Conservation (phyloP, 2,113 vertebrate species). For the Castor canadensis region DNA sequence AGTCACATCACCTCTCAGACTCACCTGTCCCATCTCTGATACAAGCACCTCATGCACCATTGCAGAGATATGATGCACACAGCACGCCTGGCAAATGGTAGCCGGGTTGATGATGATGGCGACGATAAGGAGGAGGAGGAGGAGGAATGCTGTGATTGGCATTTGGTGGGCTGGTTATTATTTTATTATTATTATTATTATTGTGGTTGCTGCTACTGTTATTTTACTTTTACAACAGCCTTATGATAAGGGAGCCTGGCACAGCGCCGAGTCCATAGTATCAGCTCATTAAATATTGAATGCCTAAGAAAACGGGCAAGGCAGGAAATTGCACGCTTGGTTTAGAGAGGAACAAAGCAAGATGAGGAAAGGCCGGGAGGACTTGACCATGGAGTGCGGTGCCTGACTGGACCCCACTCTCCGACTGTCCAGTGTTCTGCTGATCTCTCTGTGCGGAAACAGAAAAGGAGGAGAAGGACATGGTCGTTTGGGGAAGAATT, state of each 20-base stretch:
- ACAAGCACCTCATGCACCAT: fast-evolving
- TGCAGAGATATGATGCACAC: fast-evolving
- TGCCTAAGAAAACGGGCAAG: not conserved
- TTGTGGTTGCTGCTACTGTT: not conserved
- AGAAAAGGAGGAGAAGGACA: no score
- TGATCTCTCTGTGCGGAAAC: no score
- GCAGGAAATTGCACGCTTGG: not conserved
- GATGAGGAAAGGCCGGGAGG: not conserved
- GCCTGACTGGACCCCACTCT: not conserved
- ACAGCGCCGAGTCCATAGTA: not conserved
- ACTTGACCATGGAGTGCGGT: fast-evolving
- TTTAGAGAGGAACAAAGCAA: not conserved
- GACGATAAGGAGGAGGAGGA: not conserved
- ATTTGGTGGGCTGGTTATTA: fast-evolving
- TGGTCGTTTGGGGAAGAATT: not conserved
- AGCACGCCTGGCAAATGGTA: fast-evolving
- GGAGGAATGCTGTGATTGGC: fast-evolving
- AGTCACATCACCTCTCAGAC: not conserved
- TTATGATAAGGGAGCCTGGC: not conserved
- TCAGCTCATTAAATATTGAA: slow-evolving; percentile 37
- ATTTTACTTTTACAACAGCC: not conserved
- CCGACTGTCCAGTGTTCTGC: not conserved
- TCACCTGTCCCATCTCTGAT: not conserved
- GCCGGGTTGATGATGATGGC: fast-evolving
- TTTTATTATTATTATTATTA: not conserved